Evolutionary conservation across 2,888 invertebrate species (phyloP).

Genomic region (Microplitis deprimator): DNA sequence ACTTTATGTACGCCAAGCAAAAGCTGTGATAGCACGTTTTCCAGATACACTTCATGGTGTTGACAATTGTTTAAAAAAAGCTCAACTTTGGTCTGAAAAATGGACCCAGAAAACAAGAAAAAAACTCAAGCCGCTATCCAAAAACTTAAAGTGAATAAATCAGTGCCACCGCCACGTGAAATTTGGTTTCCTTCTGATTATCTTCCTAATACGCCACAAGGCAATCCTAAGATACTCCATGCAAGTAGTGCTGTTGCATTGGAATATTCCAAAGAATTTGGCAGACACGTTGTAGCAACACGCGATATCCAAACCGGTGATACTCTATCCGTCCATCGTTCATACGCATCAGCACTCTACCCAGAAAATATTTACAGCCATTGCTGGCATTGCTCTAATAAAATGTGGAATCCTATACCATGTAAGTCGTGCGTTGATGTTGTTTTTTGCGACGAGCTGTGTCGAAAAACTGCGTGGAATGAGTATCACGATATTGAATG

Average conservation of each 20-base stretch:
- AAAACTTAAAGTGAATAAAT: not conserved
- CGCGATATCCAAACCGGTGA: constrained; percentile 1
- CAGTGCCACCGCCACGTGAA: not conserved
- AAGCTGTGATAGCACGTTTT: not conserved
- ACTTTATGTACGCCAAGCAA: not conserved
- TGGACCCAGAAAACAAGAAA: not conserved
- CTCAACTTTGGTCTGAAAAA: not conserved
- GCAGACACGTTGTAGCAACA: constrained; percentile 12
- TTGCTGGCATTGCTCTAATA: not conserved
- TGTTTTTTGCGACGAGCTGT: not conserved
- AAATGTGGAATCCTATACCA: not conserved
- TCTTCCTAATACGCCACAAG: not conserved
- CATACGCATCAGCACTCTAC: not conserved
- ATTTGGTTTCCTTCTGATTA: not conserved
- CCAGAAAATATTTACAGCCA: not conserved
- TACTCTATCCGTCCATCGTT: not conserved
- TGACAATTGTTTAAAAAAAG: not conserved
- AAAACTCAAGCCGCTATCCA: not conserved
- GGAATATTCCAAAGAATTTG: not conserved
- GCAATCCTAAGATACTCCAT: not conserved
- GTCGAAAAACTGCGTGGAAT: not conserved
- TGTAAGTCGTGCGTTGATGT: not conserved
- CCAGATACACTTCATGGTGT: not conserved
- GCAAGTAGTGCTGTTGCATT: not conserved
- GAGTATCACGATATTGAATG: not conserved